Conservation (phyloP, 2,888 invertebrate species). For the Sphinx pinastri region DNA sequence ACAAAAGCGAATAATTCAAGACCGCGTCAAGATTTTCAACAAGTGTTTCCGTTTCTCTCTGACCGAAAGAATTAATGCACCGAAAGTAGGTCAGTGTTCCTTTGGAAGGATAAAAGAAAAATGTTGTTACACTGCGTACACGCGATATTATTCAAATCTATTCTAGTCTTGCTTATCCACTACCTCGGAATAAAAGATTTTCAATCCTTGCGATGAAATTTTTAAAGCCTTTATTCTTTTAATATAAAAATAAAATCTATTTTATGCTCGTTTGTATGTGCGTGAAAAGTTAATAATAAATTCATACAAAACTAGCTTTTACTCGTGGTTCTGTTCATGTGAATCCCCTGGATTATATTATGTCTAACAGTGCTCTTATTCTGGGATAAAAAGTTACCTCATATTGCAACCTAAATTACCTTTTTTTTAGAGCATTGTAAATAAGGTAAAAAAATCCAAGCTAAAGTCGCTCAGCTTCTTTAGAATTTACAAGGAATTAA, state of each 20-base stretch:
- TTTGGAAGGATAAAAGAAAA: conserved; percentile 34
- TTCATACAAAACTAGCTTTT: too few relatives aligned
- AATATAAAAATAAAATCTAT: neutral
- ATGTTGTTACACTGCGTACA: conserved; percentile 34
- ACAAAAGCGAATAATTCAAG: conserved; percentile 7
- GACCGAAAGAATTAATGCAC: conserved; percentile 24
- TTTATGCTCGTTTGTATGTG: too few relatives aligned
- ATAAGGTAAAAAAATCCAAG: neutral
- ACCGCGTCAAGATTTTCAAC: conserved; percentile 22
- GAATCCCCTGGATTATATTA: too few relatives aligned
- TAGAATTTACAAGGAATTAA: conserved; percentile 34
- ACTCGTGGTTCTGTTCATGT: too few relatives aligned
- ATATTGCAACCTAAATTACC: too few relatives aligned
- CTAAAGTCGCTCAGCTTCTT: neutral
- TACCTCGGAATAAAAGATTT: neutral
- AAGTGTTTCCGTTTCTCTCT: conserved; percentile 23
- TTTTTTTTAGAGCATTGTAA: too few relatives aligned
- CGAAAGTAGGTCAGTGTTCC: conserved; percentile 25
- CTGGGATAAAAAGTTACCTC: too few relatives aligned
- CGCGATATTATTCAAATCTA: conserved; percentile 31
- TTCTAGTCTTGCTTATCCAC: neutral
- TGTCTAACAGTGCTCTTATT: too few relatives aligned
- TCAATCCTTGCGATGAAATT: neutral
- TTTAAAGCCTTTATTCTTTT: neutral
- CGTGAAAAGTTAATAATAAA: neutral